phyloP scores from a whole-genome alignment of 2,797 vertebrate genomes.

The Hyperoplus lanceolatus region DNA sequence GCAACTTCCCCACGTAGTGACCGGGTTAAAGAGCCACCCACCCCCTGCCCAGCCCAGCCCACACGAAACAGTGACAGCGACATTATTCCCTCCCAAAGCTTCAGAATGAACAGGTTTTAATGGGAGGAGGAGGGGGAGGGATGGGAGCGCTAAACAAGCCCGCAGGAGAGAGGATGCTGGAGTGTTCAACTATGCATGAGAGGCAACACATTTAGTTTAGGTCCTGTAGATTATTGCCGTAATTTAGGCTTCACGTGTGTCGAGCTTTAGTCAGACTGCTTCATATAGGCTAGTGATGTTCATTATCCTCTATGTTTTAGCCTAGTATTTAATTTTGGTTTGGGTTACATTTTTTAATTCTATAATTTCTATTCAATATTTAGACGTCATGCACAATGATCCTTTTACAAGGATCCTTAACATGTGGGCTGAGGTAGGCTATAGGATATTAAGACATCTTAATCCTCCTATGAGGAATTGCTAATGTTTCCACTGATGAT shows the following conservation, averaged over 20 bases:
- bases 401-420: too few species aligned
- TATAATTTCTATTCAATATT: too few species aligned
- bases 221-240: not conserved
- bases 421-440: too few species aligned
- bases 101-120: slow-evolving; percentile 63
- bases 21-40: slow-evolving; percentile 77
- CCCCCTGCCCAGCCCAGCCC: slow-evolving; percentile 19
- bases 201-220: not conserved
- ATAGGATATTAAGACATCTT: too few species aligned
- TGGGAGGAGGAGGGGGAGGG: slow-evolving; percentile 29
- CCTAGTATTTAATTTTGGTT: too few species aligned
- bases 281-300: not conserved
- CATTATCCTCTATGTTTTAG: not conserved
- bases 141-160: slow-evolving; percentile 8
- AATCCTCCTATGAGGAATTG: too few species aligned
- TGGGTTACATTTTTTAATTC: too few species aligned
- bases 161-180: slow-evolving; percentile 30
- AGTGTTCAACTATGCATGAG: slow-evolving; percentile 38
- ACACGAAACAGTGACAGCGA: slow-evolving; percentile 70
- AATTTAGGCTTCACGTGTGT: not conserved
- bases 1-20: slow-evolving; percentile 85
- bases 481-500: too few species aligned
- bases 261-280: too few species aligned
- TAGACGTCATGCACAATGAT: too few species aligned
- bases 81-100: slow-evolving; percentile 69